A percentile compares a stretch with the other conserved stretches of the same genome.
These are phyloP conservation scores for Halichoerus grypus DNA, from an alignment of 2,113 vertebrate species.

Conservation along the genomic window DNA sequence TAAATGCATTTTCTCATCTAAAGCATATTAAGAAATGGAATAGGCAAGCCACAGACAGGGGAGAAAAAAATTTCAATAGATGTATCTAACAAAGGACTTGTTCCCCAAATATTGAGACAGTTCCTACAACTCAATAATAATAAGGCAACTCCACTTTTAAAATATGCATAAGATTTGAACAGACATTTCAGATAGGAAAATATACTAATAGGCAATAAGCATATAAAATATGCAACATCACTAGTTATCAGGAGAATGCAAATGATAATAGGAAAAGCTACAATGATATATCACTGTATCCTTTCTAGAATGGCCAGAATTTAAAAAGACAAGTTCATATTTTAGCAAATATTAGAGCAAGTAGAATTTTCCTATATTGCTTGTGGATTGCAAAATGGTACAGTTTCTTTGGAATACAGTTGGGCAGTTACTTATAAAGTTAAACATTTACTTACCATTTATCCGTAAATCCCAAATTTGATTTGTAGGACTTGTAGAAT, in stretches of 20 bases:
- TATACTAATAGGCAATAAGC: background rate
- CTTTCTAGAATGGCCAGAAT: background rate
- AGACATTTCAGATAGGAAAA: background rate
- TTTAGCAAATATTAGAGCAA: background rate
- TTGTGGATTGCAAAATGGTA: constrained; percentile 13
- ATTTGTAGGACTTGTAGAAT: background rate
- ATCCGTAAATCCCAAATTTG: background rate
- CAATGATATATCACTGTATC: background rate
- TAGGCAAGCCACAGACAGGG: background rate
- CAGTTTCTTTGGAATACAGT: background rate
- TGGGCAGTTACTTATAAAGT: background rate
- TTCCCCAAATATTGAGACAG: background rate
- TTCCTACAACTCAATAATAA: background rate
- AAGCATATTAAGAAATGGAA: constrained; percentile 8
- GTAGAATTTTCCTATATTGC: background rate
- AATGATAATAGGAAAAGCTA: background rate
- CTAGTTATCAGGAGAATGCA: background rate
- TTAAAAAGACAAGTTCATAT: constrained; percentile 11
- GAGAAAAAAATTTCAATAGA: background rate
- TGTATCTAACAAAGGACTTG: background rate
- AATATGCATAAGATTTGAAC: background rate
- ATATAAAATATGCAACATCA: background rate
- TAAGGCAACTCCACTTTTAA: background rate
- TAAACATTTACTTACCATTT: constrained; percentile 29
- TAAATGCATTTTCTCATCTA: background rate